A percentile compares a stretch with the other conserved stretches of the same genome.
These are phyloP conservation scores for Carapus acus DNA, from an alignment of 2,797 vertebrate species.

Conservation along the genomic window DNA sequence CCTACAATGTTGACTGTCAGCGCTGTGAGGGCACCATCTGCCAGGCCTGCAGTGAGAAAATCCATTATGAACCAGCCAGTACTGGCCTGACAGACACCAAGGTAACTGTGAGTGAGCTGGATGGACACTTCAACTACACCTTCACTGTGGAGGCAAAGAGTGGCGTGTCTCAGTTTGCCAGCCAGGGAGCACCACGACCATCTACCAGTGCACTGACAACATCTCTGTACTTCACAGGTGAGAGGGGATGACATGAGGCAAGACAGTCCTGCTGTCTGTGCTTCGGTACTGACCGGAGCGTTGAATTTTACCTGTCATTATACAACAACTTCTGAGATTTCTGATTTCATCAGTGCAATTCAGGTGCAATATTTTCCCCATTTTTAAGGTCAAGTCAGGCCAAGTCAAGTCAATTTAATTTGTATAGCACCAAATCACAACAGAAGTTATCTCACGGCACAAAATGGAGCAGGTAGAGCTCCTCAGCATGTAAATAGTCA, in stretches of 20 bases:
- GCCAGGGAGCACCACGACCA: conserved; percentile 46
- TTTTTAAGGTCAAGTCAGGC: conserved; percentile 6
- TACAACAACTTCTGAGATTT: too few relatives aligned
- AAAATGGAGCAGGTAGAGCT: too few relatives aligned
- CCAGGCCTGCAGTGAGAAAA: conserved; percentile 76
- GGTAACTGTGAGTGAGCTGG: conserved; percentile 79
- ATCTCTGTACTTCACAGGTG: conserved; percentile 87
- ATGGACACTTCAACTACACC: conserved; percentile 91
- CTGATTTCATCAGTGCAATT: not conserved
- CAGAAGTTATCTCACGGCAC: too few relatives aligned
- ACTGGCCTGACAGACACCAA: conserved; percentile 60
- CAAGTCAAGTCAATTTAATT: too few relatives aligned
- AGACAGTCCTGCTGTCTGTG: not conserved
- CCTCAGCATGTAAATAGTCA: too few relatives aligned
- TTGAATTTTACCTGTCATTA: too few relatives aligned
- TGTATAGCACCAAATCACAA: too few relatives aligned
- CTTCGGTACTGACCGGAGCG: not conserved
- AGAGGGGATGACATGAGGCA: conserved; percentile 43
- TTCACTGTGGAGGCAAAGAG: conserved; percentile 84
- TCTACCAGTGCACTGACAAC: conserved; percentile 78
- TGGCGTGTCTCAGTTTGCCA: conserved; percentile 76
- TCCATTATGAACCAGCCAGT: conserved; percentile 77
- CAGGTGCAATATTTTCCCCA: too few relatives aligned
- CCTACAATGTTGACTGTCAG: conserved; percentile 81
- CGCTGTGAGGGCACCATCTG: conserved; percentile 77